Conservation (phyloP, 2,797 vertebrate species). For the Heterohyrax brucei region DNA sequence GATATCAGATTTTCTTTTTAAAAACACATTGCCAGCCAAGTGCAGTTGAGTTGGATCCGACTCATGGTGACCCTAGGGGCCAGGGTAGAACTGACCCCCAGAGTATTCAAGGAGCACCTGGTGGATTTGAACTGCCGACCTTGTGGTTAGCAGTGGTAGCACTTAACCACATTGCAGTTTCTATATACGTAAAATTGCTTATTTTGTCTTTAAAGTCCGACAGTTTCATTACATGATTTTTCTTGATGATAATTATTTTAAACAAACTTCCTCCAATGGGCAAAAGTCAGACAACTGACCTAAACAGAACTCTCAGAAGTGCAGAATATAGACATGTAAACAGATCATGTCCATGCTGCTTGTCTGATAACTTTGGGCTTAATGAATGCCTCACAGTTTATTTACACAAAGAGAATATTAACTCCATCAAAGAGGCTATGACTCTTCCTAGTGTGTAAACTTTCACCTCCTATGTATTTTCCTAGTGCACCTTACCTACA, state of each 20-base stretch:
- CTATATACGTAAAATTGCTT: not conserved
- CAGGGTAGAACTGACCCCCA: no score
- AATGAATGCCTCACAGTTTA: not conserved
- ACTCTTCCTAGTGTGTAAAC: no score
- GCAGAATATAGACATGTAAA: not conserved
- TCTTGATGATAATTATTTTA: not conserved
- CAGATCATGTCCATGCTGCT: not conserved
- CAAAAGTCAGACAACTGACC: slow-evolving; percentile 3
- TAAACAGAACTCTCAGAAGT: not conserved
- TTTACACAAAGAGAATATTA: not conserved
- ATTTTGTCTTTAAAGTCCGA: slow-evolving; percentile 3
- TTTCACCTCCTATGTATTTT: not conserved
- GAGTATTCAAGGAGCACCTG: no score
- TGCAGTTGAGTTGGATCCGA: no score
- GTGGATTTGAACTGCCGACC: no score
- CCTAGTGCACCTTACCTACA: not conserved
- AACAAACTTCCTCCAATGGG: not conserved
- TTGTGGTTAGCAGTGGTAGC: no score
- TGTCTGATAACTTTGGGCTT: no score
- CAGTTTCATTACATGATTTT: not conserved
- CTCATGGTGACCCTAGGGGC: no score
- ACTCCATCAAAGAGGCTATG: not conserved
- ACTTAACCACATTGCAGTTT: not conserved
- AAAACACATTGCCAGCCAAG: not conserved
- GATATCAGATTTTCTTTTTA: no score